A percentile compares a stretch with the other conserved stretches of the same genome.
These are phyloP conservation scores for Ailuropoda melanoleuca DNA, from an alignment of 2,113 vertebrate genomes.

Conservation along the genomic window DNA sequence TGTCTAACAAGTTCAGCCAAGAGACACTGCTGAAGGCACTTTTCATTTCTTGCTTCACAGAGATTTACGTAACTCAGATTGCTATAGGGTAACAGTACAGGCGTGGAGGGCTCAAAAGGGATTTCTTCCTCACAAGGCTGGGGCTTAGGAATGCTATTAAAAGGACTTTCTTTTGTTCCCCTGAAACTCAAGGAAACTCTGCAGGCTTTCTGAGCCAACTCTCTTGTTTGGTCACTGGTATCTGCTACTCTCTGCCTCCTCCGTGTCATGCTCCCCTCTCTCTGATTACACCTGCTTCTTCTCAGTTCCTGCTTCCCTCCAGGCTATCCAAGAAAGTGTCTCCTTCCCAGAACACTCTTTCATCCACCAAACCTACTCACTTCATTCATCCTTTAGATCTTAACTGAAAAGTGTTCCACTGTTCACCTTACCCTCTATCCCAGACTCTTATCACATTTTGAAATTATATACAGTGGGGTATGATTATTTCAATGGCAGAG, in stretches of 20 bases:
- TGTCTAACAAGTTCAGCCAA: conserved; percentile 67
- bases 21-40: conserved; percentile 57
- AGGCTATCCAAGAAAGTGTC: neutral
- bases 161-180: neutral
- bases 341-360: neutral
- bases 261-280: accelerated
- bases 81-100: neutral
- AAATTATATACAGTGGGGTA: neutral
- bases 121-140: conserved; percentile 13
- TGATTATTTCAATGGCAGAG: neutral
- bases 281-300: neutral
- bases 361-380: neutral
- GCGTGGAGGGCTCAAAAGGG: neutral
- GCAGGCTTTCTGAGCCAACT: neutral
- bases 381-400: neutral
- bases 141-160: neutral
- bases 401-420: neutral
- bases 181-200: neutral
- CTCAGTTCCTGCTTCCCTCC: neutral
- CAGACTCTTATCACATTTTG: neutral
- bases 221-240: neutral
- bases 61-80: conserved; percentile 9
- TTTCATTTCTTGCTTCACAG: conserved; percentile 23
- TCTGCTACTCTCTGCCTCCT: too few relatives aligned
- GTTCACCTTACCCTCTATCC: neutral